Evolutionary conservation across 2,888 invertebrate species (phyloP), one percentile per base, ranked within the genome.

Genomic region (Pyralis farinalis): DNA sequence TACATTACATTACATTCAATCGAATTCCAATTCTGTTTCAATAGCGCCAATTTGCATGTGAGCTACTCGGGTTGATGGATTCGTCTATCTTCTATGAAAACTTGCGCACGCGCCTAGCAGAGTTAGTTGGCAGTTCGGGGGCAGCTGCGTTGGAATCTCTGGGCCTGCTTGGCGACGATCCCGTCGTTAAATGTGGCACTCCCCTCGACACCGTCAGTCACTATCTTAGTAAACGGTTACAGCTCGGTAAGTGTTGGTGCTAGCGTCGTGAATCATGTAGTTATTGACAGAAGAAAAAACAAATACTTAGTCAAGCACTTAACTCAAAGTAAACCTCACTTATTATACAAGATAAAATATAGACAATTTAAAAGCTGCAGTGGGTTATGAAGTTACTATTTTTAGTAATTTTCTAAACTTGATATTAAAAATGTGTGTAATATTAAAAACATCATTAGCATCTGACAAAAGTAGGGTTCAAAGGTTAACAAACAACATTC

Each of bases 121-220:
- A 98, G 51, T 91, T 94, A 32, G 91, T 98, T n/a, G 95, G 94
- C 7, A 84, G 87, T 0, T 81, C 90, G 7, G 93, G 92, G 20
- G 92, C 94, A 16, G 92, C 94, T 6, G 92, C 94, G n/a, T 85
- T 98, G 27, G 97, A 97, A 73, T 93, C 94, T 49, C 88, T 99
- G 20, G 99, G 99, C 0, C 84, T 99, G 0, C 86, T 99, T 35
- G 93, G 95, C 9, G 97, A 98, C 33, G 92, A 93, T 33, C 91
- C 91, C 0, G 93, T 99, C 1, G 91, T 94, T 16, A 98, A 98
- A 80, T 83, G 93, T 25, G 93, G 93, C 47, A 94, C 97, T 0
- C 98, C 99, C 0, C 84, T 99, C 27, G 98, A 99, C 70, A 98
- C 99, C 0, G 89, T 99, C 34, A 97, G 97, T 30, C 93, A 96